Evolutionary conservation across 2,888 invertebrate species (phyloP).

Genomic region (Drosophila anceps): DNA sequence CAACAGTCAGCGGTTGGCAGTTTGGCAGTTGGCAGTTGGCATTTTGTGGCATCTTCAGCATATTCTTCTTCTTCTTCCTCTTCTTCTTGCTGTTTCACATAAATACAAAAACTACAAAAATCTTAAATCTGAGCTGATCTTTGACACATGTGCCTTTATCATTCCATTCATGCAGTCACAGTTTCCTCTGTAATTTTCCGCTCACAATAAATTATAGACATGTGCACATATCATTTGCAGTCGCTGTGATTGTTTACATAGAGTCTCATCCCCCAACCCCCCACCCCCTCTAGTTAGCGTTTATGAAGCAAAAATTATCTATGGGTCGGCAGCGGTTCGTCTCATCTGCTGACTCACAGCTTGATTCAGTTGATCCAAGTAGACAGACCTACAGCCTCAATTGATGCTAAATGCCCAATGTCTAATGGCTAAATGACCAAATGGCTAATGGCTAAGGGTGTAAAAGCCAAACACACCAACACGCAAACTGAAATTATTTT

Average conservation of each 20-base stretch:
- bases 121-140: slow-evolving; percentile 21
- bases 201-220: slow-evolving; percentile 30
- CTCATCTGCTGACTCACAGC: slow-evolving; percentile 36
- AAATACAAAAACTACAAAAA: background rate
- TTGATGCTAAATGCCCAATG: slow-evolving; percentile 50
- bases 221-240: slow-evolving; percentile 49
- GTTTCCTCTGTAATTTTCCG: slow-evolving; percentile 41
- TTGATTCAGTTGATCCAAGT: slow-evolving; percentile 37
- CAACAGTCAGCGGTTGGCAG: slow-evolving; percentile 18
- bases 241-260: slow-evolving; percentile 35
- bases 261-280: slow-evolving; percentile 3
- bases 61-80: background rate
- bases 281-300: slow-evolving; percentile 7
- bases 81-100: slow-evolving; percentile 6
- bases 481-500: slow-evolving; percentile 3
- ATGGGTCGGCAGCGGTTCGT: background rate
- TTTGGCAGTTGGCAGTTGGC: background rate
- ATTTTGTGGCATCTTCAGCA: slow-evolving; percentile 3
- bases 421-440: slow-evolving; percentile 34
- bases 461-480: slow-evolving; percentile 35
- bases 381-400: slow-evolving; percentile 38
- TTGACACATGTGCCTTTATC: slow-evolving; percentile 46
- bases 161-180: slow-evolving; percentile 21
- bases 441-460: slow-evolving; percentile 21
- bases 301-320: slow-evolving; percentile 15